Percentiles rank a stretch among this genome's conserved stretches.
These are phyloP conservation scores for Pterocles burchelli DNA, from an alignment of 2,113 vertebrate species.

Conservation along the genomic window DNA sequence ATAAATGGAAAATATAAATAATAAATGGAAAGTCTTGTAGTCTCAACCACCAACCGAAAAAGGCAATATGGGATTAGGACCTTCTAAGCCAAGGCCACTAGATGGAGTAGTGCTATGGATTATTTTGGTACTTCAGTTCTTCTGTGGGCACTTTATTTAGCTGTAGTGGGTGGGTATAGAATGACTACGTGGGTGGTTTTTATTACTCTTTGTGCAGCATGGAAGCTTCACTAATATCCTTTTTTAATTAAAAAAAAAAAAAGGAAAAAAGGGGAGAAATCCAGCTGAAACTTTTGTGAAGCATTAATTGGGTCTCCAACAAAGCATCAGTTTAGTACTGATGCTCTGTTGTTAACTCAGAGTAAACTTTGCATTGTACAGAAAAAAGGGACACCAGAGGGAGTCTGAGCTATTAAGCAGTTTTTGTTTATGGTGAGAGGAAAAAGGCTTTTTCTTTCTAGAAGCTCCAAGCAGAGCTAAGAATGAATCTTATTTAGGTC, in stretches of 20 bases:
- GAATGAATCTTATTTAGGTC: conserved; percentile 21
- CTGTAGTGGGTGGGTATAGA: neutral
- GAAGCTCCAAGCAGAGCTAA: conserved; percentile 26
- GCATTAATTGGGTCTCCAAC: neutral
- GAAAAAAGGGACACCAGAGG: conserved; percentile 7
- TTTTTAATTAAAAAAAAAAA: neutral
- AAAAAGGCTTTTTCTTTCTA: neutral
- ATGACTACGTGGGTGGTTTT: conserved; percentile 7
- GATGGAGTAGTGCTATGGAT: conserved; percentile 44
- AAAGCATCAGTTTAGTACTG: neutral
- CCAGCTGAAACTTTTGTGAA: neutral
- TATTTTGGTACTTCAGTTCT: neutral
- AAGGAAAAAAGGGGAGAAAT: neutral
- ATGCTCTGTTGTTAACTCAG: neutral
- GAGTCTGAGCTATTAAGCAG: conserved; percentile 30
- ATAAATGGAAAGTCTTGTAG: neutral
- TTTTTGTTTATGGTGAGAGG: neutral
- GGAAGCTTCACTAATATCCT: neutral
- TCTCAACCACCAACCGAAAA: neutral
- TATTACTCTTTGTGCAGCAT: neutral
- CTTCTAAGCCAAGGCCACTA: conserved; percentile 44
- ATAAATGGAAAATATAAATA: neutral
- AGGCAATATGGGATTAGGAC: neutral
- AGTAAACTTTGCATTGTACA: conserved; percentile 10
- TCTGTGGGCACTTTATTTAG: neutral